Evolutionary conservation across 2,797 vertebrate genomes (phyloP).

Genomic region (Fundulus diaphanus): DNA sequence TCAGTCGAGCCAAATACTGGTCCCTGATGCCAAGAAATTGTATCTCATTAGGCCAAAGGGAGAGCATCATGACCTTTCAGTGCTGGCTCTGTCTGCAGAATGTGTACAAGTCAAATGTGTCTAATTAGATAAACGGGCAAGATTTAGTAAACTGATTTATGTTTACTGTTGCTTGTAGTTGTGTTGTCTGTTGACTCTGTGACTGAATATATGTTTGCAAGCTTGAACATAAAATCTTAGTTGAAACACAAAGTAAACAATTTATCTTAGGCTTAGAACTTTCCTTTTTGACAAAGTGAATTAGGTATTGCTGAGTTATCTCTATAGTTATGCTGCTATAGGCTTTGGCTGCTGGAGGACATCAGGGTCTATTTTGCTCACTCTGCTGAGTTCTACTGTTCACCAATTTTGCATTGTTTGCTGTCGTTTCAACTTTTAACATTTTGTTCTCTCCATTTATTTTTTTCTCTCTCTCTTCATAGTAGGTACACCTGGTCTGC

Average conservation of each 20-base stretch:
- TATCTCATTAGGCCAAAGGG: slow-evolving; percentile 1
- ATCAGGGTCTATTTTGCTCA: too few relatives aligned
- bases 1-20: slow-evolving; percentile 24
- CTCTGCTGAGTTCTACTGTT: too few relatives aligned
- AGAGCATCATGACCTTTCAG: background rate
- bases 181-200: background rate
- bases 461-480: too few relatives aligned
- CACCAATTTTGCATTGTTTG: too few relatives aligned
- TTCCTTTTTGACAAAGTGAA: too few relatives aligned
- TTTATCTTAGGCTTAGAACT: background rate
- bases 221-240: background rate
- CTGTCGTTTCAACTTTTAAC: too few relatives aligned
- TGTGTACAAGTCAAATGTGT: background rate
- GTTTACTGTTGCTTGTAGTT: background rate
- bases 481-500: too few relatives aligned
- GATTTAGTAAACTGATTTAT: background rate
- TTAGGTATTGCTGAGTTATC: too few relatives aligned
- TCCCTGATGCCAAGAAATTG: slow-evolving; percentile 14
- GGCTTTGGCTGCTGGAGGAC: too few relatives aligned
- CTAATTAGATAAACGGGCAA: background rate
- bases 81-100: background rate
- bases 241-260: background rate
- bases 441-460: too few relatives aligned
- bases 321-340: too few relatives aligned
- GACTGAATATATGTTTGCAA: background rate